A percentile compares a stretch with the other conserved stretches of the same genome.
Evolutionary conservation across 2,888 invertebrate genomes (phyloP).

Genomic region (Temnothorax unifasciatus): DNA sequence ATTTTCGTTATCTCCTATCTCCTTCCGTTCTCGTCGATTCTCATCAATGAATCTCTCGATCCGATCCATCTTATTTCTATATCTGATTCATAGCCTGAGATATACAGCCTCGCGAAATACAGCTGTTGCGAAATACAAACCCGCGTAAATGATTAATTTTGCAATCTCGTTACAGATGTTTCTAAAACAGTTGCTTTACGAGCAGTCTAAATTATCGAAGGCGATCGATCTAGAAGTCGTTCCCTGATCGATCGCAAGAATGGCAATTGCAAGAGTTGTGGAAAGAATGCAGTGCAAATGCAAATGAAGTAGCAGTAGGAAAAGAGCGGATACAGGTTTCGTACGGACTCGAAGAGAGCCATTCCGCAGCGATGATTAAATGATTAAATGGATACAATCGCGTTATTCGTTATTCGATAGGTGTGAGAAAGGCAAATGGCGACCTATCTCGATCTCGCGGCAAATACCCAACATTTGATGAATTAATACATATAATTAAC

Average conservation of each 20-base stretch:
- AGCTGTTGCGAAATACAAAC: neutral
- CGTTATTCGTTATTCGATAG: neutral
- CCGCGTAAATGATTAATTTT: neutral
- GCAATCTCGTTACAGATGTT: neutral
- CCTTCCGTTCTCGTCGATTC: neutral
- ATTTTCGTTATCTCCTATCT: neutral
- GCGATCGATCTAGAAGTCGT: neutral
- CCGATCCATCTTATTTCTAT: neutral
- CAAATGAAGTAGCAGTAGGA: neutral
- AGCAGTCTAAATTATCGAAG: too few species aligned
- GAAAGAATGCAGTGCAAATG: neutral
- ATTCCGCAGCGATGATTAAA: neutral
- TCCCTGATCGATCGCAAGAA: neutral
- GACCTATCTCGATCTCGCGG: conserved; percentile 15
- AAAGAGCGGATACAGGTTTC: neutral
- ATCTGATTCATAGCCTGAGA: neutral
- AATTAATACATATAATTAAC: neutral
- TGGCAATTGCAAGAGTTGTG: neutral
- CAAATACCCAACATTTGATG: conserved; percentile 2
- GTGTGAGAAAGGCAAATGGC: neutral
- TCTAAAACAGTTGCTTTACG: neutral
- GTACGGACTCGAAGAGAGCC: neutral
- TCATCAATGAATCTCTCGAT: neutral
- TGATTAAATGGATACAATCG: neutral
- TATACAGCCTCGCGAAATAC: neutral